A percentile compares a stretch with the other conserved stretches of the same genome.
phyloP scores from a whole-genome alignment of 2,113 vertebrate genomes.

The Irena cyanogastra region DNA sequence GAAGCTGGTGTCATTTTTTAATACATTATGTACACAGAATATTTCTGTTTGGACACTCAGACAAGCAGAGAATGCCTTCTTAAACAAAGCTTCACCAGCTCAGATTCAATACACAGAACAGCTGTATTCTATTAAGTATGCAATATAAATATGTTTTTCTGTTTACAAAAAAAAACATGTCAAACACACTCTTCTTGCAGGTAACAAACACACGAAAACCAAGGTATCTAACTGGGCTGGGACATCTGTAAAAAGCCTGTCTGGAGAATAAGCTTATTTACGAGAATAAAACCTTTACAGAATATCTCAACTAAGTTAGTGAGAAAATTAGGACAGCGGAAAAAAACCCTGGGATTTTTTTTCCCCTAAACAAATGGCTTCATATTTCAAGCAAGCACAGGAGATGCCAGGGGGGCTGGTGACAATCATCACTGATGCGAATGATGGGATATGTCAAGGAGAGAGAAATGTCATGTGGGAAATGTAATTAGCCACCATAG shows the following conservation, averaged over 20 bases:
- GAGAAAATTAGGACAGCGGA: conserved; percentile 15
- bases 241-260: not conserved
- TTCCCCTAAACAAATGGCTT: conserved; percentile 37
- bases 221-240: not conserved
- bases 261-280: conserved; percentile 28
- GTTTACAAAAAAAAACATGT: not conserved
- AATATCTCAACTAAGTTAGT: not conserved
- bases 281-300: not conserved
- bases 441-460: conserved; percentile 54
- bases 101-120: not conserved
- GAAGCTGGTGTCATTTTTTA: conserved; percentile 17
- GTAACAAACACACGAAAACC: not conserved
- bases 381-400: conserved; percentile 8
- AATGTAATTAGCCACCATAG: conserved; percentile 25
- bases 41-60: conserved; percentile 26
- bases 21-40: conserved; percentile 10
- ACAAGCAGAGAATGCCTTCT: not conserved
- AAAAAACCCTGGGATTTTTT: not conserved
- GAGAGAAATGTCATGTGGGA: conserved; percentile 54
- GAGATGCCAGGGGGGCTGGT: conserved; percentile 8
- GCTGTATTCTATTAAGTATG: not conserved
- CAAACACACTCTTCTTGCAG: not conserved
- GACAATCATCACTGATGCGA: conserved; percentile 51
- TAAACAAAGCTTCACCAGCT: not conserved
- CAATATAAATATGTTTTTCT: not conserved